phyloP scores from a whole-genome alignment of 2,113 vertebrate genomes.

The Gasterosteus aculeatus region DNA sequence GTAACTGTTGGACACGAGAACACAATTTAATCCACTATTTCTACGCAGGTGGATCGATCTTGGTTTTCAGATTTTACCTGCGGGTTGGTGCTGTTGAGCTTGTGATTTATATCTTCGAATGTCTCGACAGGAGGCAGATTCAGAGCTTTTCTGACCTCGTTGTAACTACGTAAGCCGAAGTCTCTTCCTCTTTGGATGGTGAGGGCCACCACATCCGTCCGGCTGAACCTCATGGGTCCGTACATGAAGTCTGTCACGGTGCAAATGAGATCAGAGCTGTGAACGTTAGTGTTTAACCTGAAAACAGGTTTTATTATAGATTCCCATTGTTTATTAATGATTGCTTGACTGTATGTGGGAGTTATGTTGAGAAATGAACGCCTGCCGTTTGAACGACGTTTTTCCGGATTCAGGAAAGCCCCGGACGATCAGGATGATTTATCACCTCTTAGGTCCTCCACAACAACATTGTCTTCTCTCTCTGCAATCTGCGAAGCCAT shows the following conservation, averaged over 20 bases:
- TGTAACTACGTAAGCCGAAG: constrained; percentile 89
- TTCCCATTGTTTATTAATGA: not conserved
- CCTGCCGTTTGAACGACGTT: not conserved
- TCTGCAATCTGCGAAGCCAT: constrained; percentile 96
- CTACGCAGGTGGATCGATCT: not conserved
- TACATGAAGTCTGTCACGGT: constrained; percentile 91
- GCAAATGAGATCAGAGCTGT: not conserved
- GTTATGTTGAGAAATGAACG: not conserved
- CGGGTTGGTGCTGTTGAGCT: constrained; percentile 66
- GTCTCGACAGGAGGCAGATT: constrained; percentile 70
- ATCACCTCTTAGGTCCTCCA: constrained; percentile 93
- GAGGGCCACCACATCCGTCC: constrained; percentile 87
- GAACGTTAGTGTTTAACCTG: not conserved
- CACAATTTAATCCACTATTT: constrained; percentile 3
- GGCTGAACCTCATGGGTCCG: constrained; percentile 86
- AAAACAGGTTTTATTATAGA: not conserved
- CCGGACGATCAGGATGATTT: not conserved
- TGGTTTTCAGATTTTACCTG: constrained; percentile 59
- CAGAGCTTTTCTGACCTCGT: constrained; percentile 79
- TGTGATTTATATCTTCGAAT: constrained; percentile 83
- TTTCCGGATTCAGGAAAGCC: not conserved
- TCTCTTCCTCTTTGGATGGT: constrained; percentile 91
- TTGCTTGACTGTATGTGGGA: not conserved
- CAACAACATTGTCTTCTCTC: constrained; percentile 87
- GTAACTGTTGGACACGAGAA: constrained; percentile 40